Conservation (phyloP, 2,888 invertebrate genomes). For the Emesis furor region DNA sequence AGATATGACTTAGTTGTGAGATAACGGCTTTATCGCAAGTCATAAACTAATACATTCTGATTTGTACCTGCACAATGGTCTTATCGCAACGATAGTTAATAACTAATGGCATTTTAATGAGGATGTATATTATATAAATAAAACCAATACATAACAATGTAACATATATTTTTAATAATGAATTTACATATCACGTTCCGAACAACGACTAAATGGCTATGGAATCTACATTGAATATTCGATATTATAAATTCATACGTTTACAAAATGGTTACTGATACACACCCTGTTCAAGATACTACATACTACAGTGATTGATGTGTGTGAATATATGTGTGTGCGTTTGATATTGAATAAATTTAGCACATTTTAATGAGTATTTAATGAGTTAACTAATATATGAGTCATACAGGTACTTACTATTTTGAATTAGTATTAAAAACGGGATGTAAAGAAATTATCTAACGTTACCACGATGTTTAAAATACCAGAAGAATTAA, state of each 20-base stretch:
- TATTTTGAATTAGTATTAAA: conserved; percentile 51
- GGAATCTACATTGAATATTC: conserved; percentile 69
- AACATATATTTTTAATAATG: conserved; percentile 90
- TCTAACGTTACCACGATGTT: conserved; percentile 37
- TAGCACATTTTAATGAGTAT: conserved; percentile 39
- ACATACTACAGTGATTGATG: conserved; percentile 55
- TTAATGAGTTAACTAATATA: conserved; percentile 40
- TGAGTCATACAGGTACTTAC: background rate
- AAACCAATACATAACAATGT: conserved; percentile 89
- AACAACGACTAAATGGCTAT: conserved; percentile 81
- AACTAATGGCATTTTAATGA: conserved; percentile 56
- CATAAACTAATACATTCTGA: conserved; percentile 67
- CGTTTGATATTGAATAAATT: conserved; percentile 22
- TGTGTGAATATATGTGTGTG: conserved; percentile 5
- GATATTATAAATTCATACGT: conserved; percentile 46
- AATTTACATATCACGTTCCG: conserved; percentile 88
- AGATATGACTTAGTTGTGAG: conserved; percentile 79
- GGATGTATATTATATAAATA: conserved; percentile 71
- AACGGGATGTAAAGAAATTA: conserved; percentile 25
- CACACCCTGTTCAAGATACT: conserved; percentile 70
- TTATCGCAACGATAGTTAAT: conserved; percentile 37
- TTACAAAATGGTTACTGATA: conserved; percentile 56
- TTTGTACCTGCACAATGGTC: conserved; percentile 66
- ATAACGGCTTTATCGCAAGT: conserved; percentile 74
- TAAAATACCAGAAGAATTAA: conserved; percentile 55